Evolutionary conservation across 2,888 invertebrate genomes (phyloP).

Genomic region (Timema podura): DNA sequence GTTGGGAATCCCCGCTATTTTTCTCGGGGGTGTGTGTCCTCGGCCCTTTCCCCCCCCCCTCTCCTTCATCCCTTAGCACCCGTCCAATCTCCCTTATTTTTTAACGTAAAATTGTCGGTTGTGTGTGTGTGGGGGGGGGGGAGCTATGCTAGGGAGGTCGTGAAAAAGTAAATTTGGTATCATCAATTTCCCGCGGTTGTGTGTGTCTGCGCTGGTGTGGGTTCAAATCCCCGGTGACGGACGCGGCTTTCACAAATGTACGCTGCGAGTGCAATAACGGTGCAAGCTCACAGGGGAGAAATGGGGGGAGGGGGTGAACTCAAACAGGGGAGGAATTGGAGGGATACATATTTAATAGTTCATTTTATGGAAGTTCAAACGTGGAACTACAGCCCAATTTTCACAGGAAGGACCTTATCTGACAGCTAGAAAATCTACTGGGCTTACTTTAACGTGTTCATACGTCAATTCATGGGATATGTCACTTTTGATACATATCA

Average conservation of each 20-base stretch:
- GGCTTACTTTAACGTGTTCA: too few species aligned
- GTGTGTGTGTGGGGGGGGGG: not conserved
- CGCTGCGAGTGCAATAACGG: not conserved
- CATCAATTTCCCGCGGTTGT: conserved; percentile 27
- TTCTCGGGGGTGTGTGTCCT: too few species aligned
- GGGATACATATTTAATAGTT: not conserved
- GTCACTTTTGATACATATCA: too few species aligned
- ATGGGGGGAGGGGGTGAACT: not conserved
- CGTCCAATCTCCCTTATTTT: not conserved
- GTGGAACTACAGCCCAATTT: too few species aligned
- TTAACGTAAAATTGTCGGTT: conserved; percentile 9
- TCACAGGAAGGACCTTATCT: too few species aligned
- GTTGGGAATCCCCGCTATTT: too few species aligned
- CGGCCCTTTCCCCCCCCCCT: not conserved
- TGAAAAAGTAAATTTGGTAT: conserved; percentile 26
- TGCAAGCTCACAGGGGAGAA: not conserved
- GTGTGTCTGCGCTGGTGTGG: conserved; percentile 18
- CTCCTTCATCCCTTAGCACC: not conserved
- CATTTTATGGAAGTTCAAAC: too few species aligned
- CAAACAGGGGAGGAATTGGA: not conserved
- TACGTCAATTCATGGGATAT: too few species aligned
- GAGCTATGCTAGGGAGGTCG: not conserved
- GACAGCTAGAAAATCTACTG: too few species aligned
- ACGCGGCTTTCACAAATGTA: conserved; percentile 23
- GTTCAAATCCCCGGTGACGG: conserved; percentile 27